A percentile compares a stretch with the other conserved stretches of the same genome.
Conservation (phyloP, 1,140 invertebrate genomes). For the Dinothrombium tinctorium region DNA sequence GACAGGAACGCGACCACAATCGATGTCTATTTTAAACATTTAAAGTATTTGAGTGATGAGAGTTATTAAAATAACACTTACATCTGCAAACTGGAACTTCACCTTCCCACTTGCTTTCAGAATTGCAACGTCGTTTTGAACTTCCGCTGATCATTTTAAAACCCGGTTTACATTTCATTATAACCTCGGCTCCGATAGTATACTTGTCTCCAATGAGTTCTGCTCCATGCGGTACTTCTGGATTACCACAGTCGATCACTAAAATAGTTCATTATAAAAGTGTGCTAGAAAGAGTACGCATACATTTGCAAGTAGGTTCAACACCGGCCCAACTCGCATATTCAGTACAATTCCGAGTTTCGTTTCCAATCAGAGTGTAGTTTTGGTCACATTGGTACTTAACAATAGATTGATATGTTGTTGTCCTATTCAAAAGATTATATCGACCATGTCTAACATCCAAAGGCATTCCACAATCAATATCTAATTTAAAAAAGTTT, state of each 20-base stretch:
- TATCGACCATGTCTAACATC: constrained; percentile 7
- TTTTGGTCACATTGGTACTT: constrained; percentile 51
- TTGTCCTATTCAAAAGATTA: constrained; percentile 8
- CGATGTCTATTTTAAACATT: too few species aligned
- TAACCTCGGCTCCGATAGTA: constrained; percentile 56
- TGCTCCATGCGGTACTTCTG: constrained; percentile 51
- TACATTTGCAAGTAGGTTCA: constrained; percentile 14
- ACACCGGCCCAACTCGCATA: constrained; percentile 51
- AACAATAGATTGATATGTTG: constrained; percentile 44
- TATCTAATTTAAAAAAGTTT: constrained; percentile 3
- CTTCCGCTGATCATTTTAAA: constrained; percentile 45
- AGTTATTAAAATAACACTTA: too few species aligned
- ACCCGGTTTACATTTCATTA: constrained; percentile 63
- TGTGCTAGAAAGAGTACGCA: too few species aligned
- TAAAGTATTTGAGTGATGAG: too few species aligned
- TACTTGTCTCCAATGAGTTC: constrained; percentile 62
- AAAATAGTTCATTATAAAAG: too few species aligned
- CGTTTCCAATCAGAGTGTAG: constrained; percentile 45
- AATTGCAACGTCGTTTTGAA: constrained; percentile 34
- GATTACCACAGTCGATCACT: constrained; percentile 67
- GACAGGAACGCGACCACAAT: constrained; percentile 58
- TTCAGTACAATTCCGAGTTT: constrained; percentile 39
- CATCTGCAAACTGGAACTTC: constrained; percentile 54
- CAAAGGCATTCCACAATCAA: constrained; percentile 12
- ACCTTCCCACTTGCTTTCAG: constrained; percentile 54